phyloP scores from a whole-genome alignment of 2,888 invertebrate genomes.

The Azorinus chamasolen region DNA sequence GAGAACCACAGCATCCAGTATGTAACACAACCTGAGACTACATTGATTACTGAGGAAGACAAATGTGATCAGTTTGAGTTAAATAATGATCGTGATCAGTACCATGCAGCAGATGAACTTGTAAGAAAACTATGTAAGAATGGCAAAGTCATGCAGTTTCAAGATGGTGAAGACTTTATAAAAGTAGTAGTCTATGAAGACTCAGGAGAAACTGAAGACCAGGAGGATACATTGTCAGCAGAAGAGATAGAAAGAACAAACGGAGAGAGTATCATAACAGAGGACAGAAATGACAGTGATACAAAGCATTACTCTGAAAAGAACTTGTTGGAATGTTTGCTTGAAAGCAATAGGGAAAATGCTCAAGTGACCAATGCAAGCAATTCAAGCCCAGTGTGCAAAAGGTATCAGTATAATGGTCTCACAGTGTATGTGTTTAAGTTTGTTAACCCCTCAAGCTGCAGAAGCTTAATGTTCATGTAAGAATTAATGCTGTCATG shows the following conservation, averaged over 20 bases:
- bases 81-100: not conserved
- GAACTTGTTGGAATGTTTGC: constrained; percentile 23
- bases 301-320: not conserved
- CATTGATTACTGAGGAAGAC: too few relatives aligned
- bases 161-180: constrained; percentile 59
- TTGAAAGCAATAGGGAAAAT: not conserved
- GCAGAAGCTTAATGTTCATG: too few relatives aligned
- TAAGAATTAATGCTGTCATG: too few relatives aligned
- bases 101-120: constrained; percentile 57
- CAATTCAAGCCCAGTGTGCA: too few relatives aligned
- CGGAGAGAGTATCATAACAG: too few relatives aligned
- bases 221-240: constrained; percentile 29
- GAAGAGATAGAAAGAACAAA: constrained; percentile 38
- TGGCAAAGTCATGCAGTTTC: constrained; percentile 58
- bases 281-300: not conserved
- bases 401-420: too few relatives aligned
- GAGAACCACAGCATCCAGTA: too few relatives aligned
- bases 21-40: too few relatives aligned
- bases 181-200: constrained; percentile 65
- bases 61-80: too few relatives aligned
- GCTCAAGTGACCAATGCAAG: too few relatives aligned
- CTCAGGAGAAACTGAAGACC: constrained; percentile 43
- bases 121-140: constrained; percentile 60
- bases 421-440: too few relatives aligned
- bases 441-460: too few relatives aligned